phyloP scores from a whole-genome alignment of 2,113 vertebrate species.

The Hemicordylus capensis region DNA sequence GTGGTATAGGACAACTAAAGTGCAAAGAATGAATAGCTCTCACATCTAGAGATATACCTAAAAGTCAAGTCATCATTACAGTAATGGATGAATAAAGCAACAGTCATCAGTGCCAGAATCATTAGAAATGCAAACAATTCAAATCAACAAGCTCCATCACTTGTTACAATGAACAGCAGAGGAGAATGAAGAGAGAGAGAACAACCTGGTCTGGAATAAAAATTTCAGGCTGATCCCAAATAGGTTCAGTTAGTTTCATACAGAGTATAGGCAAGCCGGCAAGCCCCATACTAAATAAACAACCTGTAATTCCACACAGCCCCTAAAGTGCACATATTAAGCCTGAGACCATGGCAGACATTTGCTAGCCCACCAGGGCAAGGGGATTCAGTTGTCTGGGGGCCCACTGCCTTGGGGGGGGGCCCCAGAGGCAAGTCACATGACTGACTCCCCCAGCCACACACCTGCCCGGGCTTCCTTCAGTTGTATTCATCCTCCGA shows the following conservation, averaged over 20 bases:
- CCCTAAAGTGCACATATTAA: not conserved
- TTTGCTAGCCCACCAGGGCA: no score
- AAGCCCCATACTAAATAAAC: not conserved
- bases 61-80: not conserved
- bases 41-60: not conserved
- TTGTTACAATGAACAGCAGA: not conserved
- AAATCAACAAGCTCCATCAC: not conserved
- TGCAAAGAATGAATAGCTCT: not conserved
- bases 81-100: not conserved
- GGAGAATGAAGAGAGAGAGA: not conserved
- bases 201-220: not conserved
- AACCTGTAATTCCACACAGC: not conserved
- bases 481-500: no score
- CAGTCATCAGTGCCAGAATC: not conserved
- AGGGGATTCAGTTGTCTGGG: no score
- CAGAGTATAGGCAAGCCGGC: not conserved
- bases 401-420: no score
- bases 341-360: no score
- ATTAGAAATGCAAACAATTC: not conserved
- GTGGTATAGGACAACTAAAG: not conserved
- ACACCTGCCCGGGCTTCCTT: no score
- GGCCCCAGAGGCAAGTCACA: no score
- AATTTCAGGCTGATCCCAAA: not conserved
- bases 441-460: no score
- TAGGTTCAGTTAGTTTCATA: not conserved